Evolutionary conservation across 1,140 invertebrate species (phyloP).

Genomic region (Eumeta japonica): DNA sequence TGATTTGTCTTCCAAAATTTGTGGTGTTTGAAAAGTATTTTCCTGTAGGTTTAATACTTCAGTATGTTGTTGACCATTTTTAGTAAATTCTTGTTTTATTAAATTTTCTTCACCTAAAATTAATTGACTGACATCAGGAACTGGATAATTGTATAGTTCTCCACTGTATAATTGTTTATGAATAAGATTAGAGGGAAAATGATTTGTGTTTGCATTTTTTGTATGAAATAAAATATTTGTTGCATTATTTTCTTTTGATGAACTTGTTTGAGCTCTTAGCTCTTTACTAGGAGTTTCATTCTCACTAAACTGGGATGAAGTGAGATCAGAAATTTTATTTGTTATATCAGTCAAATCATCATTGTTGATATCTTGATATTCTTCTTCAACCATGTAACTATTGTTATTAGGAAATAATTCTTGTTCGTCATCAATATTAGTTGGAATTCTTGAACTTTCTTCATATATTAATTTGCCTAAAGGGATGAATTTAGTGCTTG

Average conservation of each 20-base stretch:
- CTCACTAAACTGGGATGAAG: conserved; percentile 31
- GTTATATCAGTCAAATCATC: conserved; percentile 29
- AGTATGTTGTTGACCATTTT: too few species aligned
- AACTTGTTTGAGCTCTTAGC: background rate
- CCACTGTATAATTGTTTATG: background rate
- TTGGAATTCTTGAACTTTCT: conserved; percentile 38
- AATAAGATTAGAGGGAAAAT: background rate
- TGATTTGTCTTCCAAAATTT: too few species aligned
- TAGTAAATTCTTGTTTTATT: too few species aligned
- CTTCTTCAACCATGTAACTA: conserved; percentile 27
- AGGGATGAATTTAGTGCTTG: conserved; percentile 22
- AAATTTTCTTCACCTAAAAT: too few species aligned
- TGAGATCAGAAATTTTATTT: conserved; percentile 34
- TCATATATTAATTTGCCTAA: conserved; percentile 33
- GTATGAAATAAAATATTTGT: background rate
- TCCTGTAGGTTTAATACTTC: too few species aligned
- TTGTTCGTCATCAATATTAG: conserved; percentile 43
- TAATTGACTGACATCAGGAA: background rate
- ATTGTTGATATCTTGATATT: conserved; percentile 21
- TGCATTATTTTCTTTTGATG: background rate
- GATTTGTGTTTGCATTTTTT: background rate
- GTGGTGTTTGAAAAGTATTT: too few species aligned
- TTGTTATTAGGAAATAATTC: conserved; percentile 41
- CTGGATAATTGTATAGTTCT: background rate
- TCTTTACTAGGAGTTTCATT: conserved; percentile 12